A percentile compares a stretch with the other conserved stretches of the same genome.
Evolutionary conservation across 2,797 vertebrate genomes (phyloP).

Genomic region (Microchirus variegatus): DNA sequence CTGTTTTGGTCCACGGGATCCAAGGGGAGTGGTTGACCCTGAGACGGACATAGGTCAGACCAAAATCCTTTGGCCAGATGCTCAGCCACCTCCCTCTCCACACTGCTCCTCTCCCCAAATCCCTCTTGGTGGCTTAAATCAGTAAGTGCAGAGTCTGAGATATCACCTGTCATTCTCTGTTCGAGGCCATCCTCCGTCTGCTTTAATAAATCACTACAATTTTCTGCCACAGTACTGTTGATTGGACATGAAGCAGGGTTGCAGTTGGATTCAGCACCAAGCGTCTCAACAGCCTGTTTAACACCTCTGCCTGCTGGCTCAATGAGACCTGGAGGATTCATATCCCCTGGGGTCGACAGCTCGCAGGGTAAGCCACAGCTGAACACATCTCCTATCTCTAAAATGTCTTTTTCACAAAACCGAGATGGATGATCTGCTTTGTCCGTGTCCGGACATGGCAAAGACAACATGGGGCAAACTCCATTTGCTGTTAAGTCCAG

Average conservation of each 20-base stretch:
- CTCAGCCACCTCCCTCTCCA: conserved; percentile 95
- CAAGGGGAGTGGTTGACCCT: conserved; percentile 73
- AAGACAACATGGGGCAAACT: conserved; percentile 75
- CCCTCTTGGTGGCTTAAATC: conserved; percentile 44
- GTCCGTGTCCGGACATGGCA: conserved; percentile 55
- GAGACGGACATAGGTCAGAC: conserved; percentile 85
- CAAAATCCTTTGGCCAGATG: conserved; percentile 96
- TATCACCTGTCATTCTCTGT: conserved; percentile 40
- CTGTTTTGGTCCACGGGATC: conserved; percentile 77
- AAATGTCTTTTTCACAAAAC: conserved; percentile 67
- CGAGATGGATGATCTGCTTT: conserved; percentile 52
- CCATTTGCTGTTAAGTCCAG: conserved; percentile 53
- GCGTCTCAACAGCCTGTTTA: conserved; percentile 51
- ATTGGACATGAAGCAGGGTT: conserved; percentile 55
- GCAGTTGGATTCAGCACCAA: conserved; percentile 48
- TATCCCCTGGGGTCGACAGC: conserved; percentile 43
- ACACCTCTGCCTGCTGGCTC: conserved; percentile 41
- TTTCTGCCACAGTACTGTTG: conserved; percentile 30
- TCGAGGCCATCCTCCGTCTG: conserved; percentile 37
- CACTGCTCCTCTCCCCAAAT: conserved; percentile 82
- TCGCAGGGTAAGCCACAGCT: conserved; percentile 64
- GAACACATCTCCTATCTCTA: conserved; percentile 67
- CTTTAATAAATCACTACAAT: conserved; percentile 46
- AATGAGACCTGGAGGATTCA: conserved; percentile 42
- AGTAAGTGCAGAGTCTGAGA: conserved; percentile 45